Base-by-base conservation (phyloP, 1,140 invertebrate genomes). In the Tachypleus tridentatus region DNA sequence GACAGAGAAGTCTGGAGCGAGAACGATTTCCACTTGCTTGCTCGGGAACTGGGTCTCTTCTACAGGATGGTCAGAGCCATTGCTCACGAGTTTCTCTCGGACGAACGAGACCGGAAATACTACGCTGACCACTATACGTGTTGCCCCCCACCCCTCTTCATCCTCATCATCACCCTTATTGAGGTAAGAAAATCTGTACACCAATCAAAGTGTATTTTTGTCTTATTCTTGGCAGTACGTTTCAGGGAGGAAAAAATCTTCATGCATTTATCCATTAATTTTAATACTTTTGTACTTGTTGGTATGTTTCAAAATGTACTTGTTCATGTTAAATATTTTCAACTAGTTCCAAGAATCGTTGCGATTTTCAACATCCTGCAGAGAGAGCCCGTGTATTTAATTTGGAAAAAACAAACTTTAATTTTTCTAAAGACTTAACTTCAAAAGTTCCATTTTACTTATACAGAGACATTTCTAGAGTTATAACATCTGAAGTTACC, bases 111-210 rank as follows among this genome's bases (percentile, higher is more conserved):
- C 81, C 83, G 93, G 71, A 96, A 95, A 76, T 97, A 95, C 76
- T 97, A 96, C 77, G 91, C 93, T 54, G 93, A 97, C 79, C 85
- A 93, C 73, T 98, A 97, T 80, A 92, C 87, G 48, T 97, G 94
- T 78, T 93, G 89, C 73, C 94, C 95, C 51, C 95, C 95, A 49
- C 94, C 95, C 4, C 80, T 97, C 58, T 97, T 98, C 79, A 94
- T 98, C 71, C 85, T 97, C 58, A 83, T 90, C 74, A 88, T 97
- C 73, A 97, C 93, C 57, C 80, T 96, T 62, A 81, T 96, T 71
- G 93, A 97, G 87, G 93, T 97, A 51, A 66, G 67, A 61, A 60
- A 11, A n/a, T n/a, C 29, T 60, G 29, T 29, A 29, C 29, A 3
- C 49, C 58, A 29, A 29, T 29, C 29, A 29, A 29, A 29, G 29